Evolutionary conservation across 2,113 vertebrate species (phyloP).

Genomic region (Pogona vitticeps): DNA sequence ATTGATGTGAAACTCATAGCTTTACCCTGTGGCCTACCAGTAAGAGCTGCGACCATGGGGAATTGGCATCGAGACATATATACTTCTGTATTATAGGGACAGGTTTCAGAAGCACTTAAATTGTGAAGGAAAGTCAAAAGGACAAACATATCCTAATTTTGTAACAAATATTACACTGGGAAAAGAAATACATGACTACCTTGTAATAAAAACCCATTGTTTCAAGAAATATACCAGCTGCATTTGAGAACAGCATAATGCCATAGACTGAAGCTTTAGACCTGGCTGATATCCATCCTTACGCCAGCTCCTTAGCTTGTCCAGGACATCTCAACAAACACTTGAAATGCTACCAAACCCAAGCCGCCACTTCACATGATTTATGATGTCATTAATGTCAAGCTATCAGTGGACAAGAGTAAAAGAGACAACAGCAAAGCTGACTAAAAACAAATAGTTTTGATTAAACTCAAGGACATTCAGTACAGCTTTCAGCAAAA

Average conservation of each 20-base stretch:
- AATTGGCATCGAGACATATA: not conserved
- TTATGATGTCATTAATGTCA: slow-evolving; percentile 99
- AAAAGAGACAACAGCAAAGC: slow-evolving; percentile 95
- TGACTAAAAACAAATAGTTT: slow-evolving; percentile 99
- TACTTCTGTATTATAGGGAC: not conserved
- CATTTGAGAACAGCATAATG: slow-evolving; percentile 55
- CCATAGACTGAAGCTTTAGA: slow-evolving; percentile 52
- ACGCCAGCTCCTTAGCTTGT: slow-evolving; percentile 77
- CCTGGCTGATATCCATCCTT: slow-evolving; percentile 71
- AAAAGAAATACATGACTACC: slow-evolving; percentile 17
- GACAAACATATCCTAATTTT: slow-evolving; percentile 47
- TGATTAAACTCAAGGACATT: slow-evolving; percentile 99
- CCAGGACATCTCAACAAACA: slow-evolving; percentile 82
- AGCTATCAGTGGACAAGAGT: slow-evolving; percentile 98
- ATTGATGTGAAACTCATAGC: not conserved
- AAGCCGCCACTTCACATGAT: slow-evolving; percentile 91
- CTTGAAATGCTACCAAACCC: slow-evolving; percentile 91
- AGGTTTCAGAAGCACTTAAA: not conserved
- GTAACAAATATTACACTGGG: slow-evolving; percentile 23
- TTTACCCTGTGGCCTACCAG: not conserved
- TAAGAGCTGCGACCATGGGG: slow-evolving; percentile 3
- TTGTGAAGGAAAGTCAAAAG: slow-evolving; percentile 26
- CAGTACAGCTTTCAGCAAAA: slow-evolving; percentile 93
- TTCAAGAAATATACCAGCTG: slow-evolving; percentile 27
- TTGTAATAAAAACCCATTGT: slow-evolving; percentile 34